Conservation (phyloP, 2,797 vertebrate species). For the Karalla daura region DNA sequence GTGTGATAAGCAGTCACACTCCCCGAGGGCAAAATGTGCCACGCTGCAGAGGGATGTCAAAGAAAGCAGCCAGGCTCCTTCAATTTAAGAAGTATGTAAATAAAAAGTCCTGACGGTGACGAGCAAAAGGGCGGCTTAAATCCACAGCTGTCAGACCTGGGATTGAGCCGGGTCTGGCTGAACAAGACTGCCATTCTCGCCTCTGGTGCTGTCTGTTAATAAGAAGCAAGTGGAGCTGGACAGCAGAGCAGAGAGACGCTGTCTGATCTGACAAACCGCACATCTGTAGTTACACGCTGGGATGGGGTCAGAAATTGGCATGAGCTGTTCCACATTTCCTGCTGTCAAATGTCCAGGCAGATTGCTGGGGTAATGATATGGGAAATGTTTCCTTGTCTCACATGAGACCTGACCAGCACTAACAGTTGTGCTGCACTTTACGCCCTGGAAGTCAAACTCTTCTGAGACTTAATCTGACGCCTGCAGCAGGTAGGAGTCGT, state of each 20-base stretch:
- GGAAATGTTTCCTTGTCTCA: conserved; percentile 55
- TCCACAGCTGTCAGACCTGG: conserved; percentile 37
- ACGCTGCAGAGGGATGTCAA: conserved; percentile 31
- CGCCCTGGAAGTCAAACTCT: conserved; percentile 20
- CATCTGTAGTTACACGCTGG: conserved; percentile 9
- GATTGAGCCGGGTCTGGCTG: conserved; percentile 14
- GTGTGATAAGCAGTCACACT: conserved; percentile 40
- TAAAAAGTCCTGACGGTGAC: conserved; percentile 37
- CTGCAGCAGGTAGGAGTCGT: not conserved
- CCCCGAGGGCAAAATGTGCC: conserved; percentile 38
- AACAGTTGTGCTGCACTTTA: conserved; percentile 37
- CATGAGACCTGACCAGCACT: conserved; percentile 16
- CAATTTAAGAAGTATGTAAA: conserved; percentile 37
- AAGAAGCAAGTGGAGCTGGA: not conserved
- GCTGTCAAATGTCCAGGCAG: conserved; percentile 21
- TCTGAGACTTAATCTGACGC: no score
- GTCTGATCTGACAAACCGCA: not conserved
- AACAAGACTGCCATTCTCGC: not conserved
- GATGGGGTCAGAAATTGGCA: conserved; percentile 12
- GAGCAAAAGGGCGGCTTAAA: conserved; percentile 29
- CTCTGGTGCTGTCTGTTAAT: conserved; percentile 16
- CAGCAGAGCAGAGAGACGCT: not conserved
- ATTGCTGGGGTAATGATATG: conserved; percentile 53
- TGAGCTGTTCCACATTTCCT: conserved; percentile 19
- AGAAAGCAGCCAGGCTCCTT: conserved; percentile 26